Conservation (phyloP, 2,113 vertebrate species). For the Carassius carassius region DNA sequence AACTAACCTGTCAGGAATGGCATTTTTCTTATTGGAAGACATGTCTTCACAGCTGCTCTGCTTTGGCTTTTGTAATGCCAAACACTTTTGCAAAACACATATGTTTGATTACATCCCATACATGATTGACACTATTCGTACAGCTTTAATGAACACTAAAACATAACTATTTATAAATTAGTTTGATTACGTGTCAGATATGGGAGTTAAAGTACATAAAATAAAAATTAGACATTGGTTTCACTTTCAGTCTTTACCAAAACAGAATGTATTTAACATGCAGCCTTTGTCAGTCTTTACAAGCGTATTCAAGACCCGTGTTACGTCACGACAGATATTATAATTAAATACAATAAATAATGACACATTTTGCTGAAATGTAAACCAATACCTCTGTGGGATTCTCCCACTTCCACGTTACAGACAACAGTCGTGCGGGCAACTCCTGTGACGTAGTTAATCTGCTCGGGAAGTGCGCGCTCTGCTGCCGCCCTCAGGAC, state of each 20-base stretch:
- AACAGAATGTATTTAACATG: not conserved
- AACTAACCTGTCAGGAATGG: conserved; percentile 64
- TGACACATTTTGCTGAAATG: not conserved
- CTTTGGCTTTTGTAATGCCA: not conserved
- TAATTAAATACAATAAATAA: not conserved
- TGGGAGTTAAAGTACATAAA: not conserved
- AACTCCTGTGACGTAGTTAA: not conserved
- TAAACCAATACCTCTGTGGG: not conserved
- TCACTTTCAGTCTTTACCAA: conserved; percentile 3
- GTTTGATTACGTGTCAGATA: not conserved
- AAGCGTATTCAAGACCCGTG: not conserved
- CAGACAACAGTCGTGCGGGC: not conserved
- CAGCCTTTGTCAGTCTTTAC: not conserved
- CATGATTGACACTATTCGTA: not conserved
- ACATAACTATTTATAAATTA: not conserved
- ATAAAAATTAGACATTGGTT: not conserved
- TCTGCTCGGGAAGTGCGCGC: not conserved
- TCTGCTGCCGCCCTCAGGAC: not conserved
- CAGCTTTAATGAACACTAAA: not conserved
- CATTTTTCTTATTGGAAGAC: conserved; percentile 48
- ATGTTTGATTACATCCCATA: not conserved
- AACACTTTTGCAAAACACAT: not conserved
- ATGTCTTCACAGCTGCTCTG: conserved; percentile 46
- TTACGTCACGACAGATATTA: not conserved
- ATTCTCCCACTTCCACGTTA: conserved; percentile 18